Evolutionary conservation across 2,888 invertebrate species (phyloP).

Genomic region (Aleiodes leptofemur): DNA sequence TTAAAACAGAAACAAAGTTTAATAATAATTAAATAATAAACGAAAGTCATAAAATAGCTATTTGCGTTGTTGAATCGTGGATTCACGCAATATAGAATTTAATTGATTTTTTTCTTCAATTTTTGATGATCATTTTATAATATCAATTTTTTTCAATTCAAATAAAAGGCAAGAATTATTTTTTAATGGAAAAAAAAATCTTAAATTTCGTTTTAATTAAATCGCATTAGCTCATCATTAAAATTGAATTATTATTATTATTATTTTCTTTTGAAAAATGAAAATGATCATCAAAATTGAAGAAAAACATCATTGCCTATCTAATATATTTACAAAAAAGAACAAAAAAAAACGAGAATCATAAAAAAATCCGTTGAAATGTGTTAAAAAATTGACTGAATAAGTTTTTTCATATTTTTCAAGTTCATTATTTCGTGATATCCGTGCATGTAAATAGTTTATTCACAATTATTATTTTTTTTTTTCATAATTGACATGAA

Average conservation of each 20-base stretch:
- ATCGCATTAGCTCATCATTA: neutral
- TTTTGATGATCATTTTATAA: neutral
- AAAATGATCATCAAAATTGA: neutral
- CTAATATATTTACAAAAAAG: slow-evolving; percentile 3
- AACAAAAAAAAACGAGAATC: neutral
- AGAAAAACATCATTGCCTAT: slow-evolving; percentile 15
- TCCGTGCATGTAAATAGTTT: slow-evolving; percentile 26
- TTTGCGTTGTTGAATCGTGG: slow-evolving; percentile 33
- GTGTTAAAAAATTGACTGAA: slow-evolving; percentile 17
- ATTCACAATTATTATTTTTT: neutral
- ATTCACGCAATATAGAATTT: slow-evolving; percentile 34
- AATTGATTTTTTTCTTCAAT: slow-evolving; percentile 23
- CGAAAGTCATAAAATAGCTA: slow-evolving; percentile 39
- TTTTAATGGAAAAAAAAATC: too few species aligned
- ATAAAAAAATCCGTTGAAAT: slow-evolving; percentile 18
- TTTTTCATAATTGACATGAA: slow-evolving; percentile 14
- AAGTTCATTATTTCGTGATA: slow-evolving; percentile 13
- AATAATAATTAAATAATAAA: slow-evolving; percentile 28
- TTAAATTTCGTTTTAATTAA: too few species aligned
- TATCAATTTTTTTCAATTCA: too few species aligned
- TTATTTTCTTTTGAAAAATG: neutral
- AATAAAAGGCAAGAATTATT: too few species aligned
- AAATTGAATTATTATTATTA: neutral
- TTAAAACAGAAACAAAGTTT: neutral
- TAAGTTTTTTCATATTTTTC: slow-evolving; percentile 1